Evolutionary conservation across 1,140 invertebrate species (phyloP).

Genomic region (Halyomorpha halys): DNA sequence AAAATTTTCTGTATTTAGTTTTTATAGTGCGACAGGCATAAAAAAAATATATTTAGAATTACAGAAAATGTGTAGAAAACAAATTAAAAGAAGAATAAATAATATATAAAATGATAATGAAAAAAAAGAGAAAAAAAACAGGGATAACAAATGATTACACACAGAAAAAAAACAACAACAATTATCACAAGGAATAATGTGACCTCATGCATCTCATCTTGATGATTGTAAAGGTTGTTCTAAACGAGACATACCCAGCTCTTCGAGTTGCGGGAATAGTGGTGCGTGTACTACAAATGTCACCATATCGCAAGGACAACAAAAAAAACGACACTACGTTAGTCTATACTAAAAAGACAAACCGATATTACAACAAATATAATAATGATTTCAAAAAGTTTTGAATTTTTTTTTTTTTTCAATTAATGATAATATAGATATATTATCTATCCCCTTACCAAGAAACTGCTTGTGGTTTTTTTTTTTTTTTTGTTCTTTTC

Average conservation of each 20-base stretch:
- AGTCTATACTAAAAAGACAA: constrained; percentile 23
- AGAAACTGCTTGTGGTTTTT: too few species aligned
- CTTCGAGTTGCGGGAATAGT: constrained; percentile 55
- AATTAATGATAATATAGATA: too few species aligned
- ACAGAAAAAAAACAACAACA: background rate
- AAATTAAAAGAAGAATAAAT: background rate
- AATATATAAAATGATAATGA: background rate
- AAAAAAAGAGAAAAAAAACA: background rate
- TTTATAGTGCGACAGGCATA: too few species aligned
- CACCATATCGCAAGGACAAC: constrained; percentile 37
- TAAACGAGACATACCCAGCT: constrained; percentile 50
- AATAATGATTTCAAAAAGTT: background rate
- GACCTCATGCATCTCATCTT: constrained; percentile 14
- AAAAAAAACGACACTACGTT: constrained; percentile 27
- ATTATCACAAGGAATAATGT: background rate
- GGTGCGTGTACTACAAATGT: constrained; percentile 52
- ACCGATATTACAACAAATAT: constrained; percentile 2
- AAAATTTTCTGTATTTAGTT: too few species aligned
- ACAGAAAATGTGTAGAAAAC: background rate
- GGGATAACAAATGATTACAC: too few species aligned
- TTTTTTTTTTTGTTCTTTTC: too few species aligned
- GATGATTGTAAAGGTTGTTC: constrained; percentile 19
- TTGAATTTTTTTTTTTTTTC: background rate
- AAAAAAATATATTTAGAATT: too few species aligned
- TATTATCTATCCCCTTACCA: too few species aligned